Percentiles rank a stretch among this genome's conserved stretches.
Evolutionary conservation across 2,888 invertebrate genomes (phyloP).

Genomic region (Cantharis rustica): DNA sequence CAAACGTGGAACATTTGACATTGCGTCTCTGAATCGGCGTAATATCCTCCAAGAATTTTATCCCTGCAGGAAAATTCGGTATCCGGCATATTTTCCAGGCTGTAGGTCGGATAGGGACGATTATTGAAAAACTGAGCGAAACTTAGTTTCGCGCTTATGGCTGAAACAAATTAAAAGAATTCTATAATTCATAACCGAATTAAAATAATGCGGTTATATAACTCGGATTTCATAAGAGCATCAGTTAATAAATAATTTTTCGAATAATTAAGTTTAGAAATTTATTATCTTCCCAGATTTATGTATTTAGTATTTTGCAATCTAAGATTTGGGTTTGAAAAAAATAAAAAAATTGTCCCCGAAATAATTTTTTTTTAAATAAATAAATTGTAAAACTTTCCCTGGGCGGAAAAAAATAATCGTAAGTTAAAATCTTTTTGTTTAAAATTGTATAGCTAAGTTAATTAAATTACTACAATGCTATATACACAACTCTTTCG

Average conservation of each 20-base stretch:
- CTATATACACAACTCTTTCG: neutral
- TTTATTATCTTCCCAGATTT: neutral
- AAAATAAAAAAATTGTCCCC: neutral
- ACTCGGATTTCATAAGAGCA: neutral
- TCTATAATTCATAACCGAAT: neutral
- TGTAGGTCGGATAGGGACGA: constrained; percentile 60
- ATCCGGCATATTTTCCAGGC: constrained; percentile 64
- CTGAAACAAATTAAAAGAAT: constrained; percentile 37
- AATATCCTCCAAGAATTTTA: constrained; percentile 86
- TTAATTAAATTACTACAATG: constrained; percentile 1
- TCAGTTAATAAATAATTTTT: neutral
- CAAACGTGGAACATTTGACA: constrained; percentile 92
- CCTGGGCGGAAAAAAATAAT: constrained; percentile 11
- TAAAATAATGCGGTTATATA: neutral
- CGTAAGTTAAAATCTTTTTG: constrained; percentile 17
- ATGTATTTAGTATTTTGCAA: neutral
- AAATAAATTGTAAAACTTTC: constrained; percentile 20
- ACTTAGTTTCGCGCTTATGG: constrained; percentile 45
- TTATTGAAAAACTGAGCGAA: constrained; percentile 52
- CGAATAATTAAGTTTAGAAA: neutral
- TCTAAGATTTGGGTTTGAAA: neutral
- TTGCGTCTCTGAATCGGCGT: constrained; percentile 84
- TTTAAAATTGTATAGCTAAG: constrained; percentile 1
- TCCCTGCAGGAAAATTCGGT: constrained; percentile 79
- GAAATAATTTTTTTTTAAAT: constrained; percentile 5